These are phyloP conservation scores for Vandiemenella viatica DNA, from an alignment of 2,888 invertebrate species.

Conservation along the genomic window DNA sequence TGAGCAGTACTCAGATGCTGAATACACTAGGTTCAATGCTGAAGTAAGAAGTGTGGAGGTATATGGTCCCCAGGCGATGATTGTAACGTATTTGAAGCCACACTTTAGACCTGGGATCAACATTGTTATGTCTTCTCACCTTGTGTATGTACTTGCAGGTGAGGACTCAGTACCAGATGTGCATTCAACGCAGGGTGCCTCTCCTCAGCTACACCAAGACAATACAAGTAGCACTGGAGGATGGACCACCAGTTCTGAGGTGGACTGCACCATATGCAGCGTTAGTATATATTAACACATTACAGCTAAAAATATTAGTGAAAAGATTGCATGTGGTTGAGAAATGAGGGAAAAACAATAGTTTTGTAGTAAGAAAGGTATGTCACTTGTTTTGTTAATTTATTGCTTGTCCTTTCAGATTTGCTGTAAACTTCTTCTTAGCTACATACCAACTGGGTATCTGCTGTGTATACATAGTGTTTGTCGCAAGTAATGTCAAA, in stretches of 20 bases:
- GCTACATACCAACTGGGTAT: slow-evolving; percentile 77
- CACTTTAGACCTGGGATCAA: too few relatives aligned
- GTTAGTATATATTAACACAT: slow-evolving; percentile 23
- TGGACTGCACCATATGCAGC: slow-evolving; percentile 43
- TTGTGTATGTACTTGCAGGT: slow-evolving; percentile 27
- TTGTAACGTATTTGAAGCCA: too few relatives aligned
- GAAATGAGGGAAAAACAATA: too few relatives aligned
- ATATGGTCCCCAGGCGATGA: too few relatives aligned
- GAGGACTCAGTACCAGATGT: slow-evolving; percentile 42
- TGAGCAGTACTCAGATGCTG: too few relatives aligned
- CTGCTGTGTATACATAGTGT: slow-evolving; percentile 74
- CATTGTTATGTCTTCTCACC: too few relatives aligned
- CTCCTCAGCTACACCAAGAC: slow-evolving; percentile 73
- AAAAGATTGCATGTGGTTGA: not conserved
- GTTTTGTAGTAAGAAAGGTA: not conserved
- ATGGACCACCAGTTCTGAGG: slow-evolving; percentile 52
- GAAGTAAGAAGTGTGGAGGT: too few relatives aligned
- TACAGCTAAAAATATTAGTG: not conserved
- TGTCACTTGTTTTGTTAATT: not conserved
- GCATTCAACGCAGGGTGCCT: slow-evolving; percentile 50
- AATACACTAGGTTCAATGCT: too few relatives aligned
- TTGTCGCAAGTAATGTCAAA: slow-evolving; percentile 53
- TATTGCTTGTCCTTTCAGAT: not conserved
- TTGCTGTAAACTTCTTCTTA: slow-evolving; percentile 51
- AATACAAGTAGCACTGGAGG: slow-evolving; percentile 59